Conservation (phyloP, 2,888 invertebrate genomes). For the Ophonus ardosiacus region DNA sequence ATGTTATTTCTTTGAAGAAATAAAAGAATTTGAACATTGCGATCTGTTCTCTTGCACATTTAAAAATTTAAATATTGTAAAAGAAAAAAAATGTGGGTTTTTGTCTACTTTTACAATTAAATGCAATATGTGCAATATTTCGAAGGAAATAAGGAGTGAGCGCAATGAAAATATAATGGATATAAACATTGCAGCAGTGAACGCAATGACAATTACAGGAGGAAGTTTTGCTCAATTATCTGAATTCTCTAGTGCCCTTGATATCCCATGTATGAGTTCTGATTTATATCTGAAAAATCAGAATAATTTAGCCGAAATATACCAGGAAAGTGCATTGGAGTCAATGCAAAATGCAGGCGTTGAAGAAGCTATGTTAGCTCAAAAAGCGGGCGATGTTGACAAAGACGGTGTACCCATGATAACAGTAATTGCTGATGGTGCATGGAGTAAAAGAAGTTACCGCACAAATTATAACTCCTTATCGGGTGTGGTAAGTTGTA, state of each 20-base stretch:
- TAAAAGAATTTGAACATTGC: no score
- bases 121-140: slow-evolving; percentile 7
- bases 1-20: no score
- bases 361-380: slow-evolving; percentile 53
- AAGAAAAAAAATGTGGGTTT: no score
- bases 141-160: background rate
- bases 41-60: no score
- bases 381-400: background rate
- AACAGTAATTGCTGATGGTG: no score
- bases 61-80: no score
- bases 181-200: slow-evolving; percentile 35
- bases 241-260: slow-evolving; percentile 45
- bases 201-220: slow-evolving; percentile 42
- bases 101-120: background rate
- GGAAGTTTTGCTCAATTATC: slow-evolving; percentile 54
- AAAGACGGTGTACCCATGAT: no score
- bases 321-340: slow-evolving; percentile 55
- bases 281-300: slow-evolving; percentile 33
- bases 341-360: slow-evolving; percentile 41
- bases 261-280: slow-evolving; percentile 59
- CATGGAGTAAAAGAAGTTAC: background rate
- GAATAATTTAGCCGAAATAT: background rate
- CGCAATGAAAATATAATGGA: background rate
- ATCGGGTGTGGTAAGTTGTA: background rate
- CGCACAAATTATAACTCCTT: slow-evolving; percentile 2